Conservation (phyloP, 2,113 vertebrate genomes). For the Neodon shergylaensis region DNA sequence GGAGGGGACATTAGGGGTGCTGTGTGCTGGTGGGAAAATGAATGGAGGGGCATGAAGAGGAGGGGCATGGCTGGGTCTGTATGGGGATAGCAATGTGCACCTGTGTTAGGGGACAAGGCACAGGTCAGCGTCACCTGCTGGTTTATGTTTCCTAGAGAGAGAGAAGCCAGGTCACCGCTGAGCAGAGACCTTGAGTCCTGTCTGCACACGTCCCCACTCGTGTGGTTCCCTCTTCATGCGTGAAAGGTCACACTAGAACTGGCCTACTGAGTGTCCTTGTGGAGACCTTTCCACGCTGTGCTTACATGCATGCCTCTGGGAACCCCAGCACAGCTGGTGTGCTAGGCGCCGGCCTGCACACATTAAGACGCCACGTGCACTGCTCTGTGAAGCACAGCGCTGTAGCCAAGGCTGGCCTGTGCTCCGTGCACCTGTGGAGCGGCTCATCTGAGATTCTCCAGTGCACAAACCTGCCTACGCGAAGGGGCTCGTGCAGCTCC, state of each 20-base stretch:
- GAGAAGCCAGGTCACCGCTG: background rate
- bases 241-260: background rate
- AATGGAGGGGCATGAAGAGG: too few relatives aligned
- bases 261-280: rapidly evolving
- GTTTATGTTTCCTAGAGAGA: background rate
- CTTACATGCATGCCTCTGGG: background rate
- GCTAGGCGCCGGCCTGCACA: background rate
- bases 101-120: background rate
- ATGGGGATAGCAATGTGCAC: too few relatives aligned
- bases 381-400: rapidly evolving
- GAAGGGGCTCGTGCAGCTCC: rapidly evolving
- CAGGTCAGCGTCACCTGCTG: rapidly evolving
- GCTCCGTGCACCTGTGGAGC: background rate
- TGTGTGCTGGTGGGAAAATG: background rate
- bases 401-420: background rate
- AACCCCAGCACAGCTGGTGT: background rate
- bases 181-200: background rate
- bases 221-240: rapidly evolving
- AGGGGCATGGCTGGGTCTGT: rapidly evolving
- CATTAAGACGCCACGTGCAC: background rate
- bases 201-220: background rate
- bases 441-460: rapidly evolving
- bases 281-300: rapidly evolving
- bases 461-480: background rate
- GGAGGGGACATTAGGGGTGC: background rate